These are phyloP conservation scores for Meriones psammophilus DNA, from an alignment of 2,797 vertebrate species.

Conservation along the genomic window DNA sequence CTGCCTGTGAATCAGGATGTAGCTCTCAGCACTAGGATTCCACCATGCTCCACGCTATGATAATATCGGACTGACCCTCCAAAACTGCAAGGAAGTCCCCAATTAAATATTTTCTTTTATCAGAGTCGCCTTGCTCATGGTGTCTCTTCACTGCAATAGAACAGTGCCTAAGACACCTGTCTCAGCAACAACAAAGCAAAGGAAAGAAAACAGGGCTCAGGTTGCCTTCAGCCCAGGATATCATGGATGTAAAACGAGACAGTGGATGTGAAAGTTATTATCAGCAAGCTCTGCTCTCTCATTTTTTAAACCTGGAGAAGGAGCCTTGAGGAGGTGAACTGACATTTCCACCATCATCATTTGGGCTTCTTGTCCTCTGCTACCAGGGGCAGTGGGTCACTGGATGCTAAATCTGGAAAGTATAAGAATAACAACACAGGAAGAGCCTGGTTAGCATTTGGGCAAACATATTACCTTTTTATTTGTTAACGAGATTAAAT, in stretches of 20 bases:
- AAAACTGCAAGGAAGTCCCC: not conserved
- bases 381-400: not conserved
- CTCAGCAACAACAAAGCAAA: not conserved
- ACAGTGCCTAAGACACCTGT: not conserved
- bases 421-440: conserved; percentile 78
- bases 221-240: not conserved
- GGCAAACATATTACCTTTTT: conserved; percentile 83
- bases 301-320: not conserved
- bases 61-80: not conserved
- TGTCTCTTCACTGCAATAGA: not conserved
- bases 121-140: not conserved
- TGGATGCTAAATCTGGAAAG: conserved; percentile 86
- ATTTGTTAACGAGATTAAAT: conserved; percentile 85
- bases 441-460: conserved; percentile 66
- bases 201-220: not conserved
- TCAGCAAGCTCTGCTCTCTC: not conserved
- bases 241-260: not conserved
- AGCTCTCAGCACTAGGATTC: not conserved
- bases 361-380: not conserved
- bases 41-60: not conserved
- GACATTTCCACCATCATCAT: not conserved
- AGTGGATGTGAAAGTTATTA: not conserved
- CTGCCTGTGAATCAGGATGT: not conserved
- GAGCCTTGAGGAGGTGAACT: not conserved
- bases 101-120: not conserved